Evolutionary conservation across 2,113 vertebrate genomes (phyloP).

Genomic region (Prunella himalayana): DNA sequence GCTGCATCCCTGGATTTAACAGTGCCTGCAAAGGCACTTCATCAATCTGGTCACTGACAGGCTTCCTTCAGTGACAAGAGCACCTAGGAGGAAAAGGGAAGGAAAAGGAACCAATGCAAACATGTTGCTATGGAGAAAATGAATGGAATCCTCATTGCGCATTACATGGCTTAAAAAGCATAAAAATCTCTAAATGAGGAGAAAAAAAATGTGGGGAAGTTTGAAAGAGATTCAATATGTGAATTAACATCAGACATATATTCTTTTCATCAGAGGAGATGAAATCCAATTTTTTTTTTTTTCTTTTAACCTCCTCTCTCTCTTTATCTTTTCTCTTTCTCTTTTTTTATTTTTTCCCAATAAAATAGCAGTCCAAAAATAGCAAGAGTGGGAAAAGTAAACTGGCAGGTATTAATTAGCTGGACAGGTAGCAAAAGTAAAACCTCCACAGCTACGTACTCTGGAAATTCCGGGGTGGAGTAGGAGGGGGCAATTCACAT

Average conservation of each 20-base stretch:
- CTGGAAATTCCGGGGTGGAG: background rate
- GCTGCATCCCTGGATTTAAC: background rate
- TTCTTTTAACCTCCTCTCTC: background rate
- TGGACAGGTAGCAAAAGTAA: slow-evolving; percentile 3
- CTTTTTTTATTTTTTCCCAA: background rate
- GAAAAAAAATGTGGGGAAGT: background rate
- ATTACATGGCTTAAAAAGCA: background rate
- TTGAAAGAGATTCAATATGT: background rate
- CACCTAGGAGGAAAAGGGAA: background rate
- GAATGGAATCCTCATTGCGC: background rate
- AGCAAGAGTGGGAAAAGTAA: slow-evolving; percentile 39
- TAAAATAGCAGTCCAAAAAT: background rate
- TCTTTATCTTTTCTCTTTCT: background rate
- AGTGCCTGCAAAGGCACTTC: background rate
- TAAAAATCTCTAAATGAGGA: background rate
- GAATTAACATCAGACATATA: background rate
- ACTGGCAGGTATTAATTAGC: slow-evolving; percentile 57
- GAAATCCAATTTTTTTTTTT: background rate
- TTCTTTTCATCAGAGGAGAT: background rate
- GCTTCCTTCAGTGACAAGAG: background rate
- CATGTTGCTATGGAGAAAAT: background rate
- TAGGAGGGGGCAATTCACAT: background rate
- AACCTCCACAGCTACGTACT: background rate
- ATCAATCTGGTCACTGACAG: background rate
- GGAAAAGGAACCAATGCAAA: background rate